Base-by-base conservation (phyloP, 1,140 invertebrate species). In the Tetramorium alpestre region DNA sequence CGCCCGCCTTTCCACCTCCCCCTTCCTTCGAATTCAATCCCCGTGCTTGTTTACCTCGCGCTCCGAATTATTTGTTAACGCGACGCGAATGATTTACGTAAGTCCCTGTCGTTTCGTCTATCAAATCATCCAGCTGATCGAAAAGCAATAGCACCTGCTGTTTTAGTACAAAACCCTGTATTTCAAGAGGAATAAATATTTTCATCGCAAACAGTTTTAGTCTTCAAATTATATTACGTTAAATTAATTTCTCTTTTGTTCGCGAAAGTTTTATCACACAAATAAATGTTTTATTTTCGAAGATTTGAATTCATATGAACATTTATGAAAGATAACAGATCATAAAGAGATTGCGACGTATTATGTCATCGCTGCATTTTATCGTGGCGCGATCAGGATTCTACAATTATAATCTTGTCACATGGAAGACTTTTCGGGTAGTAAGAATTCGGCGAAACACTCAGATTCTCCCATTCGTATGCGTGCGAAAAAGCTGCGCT, bases 401-500 rank as follows among this genome's bases (percentile, higher is more conserved):
- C 8, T 25, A 10, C 18, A 16, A 60, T 25, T 82, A 47, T 18
- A n/a, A 41, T 82, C 22, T 72, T 25, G 47, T 47, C 25, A 60
- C 6, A 18, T 13, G 18, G 4, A n/a, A 60, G 18, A 38, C 33
- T 4, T 1, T 28, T 33, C 33, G 22, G 16, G 3, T 54, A 49
- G 18, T 41, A n/a, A 75, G 67, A 47, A 60, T 60, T 47, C 41
- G 28, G 54, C 16, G 41, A 22, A 44, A 75, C 54, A 13, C 38
- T 84, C 28, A 51, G 47, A 73, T 54, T 76, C 60, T 75, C 69
- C 76, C 64, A 92, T 91, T 86, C 72, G 82, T 87, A 88, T 88
- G 87, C 87, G 82, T 70, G 89, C 65, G 88, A 90, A 69, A 76
- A 88, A 72, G 67, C 76, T 58, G 86, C 54, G 85, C 76, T 87